phyloP scores from a whole-genome alignment of 2,113 vertebrate genomes.

The Corythoichthys intestinalis region DNA sequence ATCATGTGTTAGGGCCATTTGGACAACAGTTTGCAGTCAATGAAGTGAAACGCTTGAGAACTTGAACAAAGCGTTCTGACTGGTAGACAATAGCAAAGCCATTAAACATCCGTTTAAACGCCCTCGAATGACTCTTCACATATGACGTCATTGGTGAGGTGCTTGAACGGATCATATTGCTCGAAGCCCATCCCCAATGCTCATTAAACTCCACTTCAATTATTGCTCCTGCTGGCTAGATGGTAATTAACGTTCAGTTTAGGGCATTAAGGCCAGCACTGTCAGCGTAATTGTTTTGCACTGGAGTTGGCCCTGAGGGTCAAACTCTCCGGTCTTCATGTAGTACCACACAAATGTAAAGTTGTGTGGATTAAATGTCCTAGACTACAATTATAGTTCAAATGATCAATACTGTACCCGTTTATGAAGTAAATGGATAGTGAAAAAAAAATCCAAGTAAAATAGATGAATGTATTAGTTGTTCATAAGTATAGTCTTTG shows the following conservation, averaged over 20 bases:
- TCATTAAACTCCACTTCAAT: slow-evolving; percentile 51
- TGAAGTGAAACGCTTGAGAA: background rate
- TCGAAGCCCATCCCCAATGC: slow-evolving; percentile 44
- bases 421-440: no score
- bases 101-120: slow-evolving; percentile 12
- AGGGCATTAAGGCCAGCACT: slow-evolving; percentile 42
- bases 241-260: slow-evolving; percentile 55
- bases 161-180: slow-evolving; percentile 45
- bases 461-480: no score
- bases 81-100: slow-evolving; percentile 19
- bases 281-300: slow-evolving; percentile 58
- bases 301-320: slow-evolving; percentile 32
- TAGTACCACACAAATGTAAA: slow-evolving; percentile 28
- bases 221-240: slow-evolving; percentile 44
- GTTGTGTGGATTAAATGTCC: background rate
- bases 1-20: slow-evolving; percentile 32
- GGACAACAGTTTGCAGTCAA: slow-evolving; percentile 24
- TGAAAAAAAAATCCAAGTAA: no score
- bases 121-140: slow-evolving; percentile 21
- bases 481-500: no score
- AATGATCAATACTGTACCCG: slow-evolving; percentile 6
- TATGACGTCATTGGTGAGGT: slow-evolving; percentile 39
- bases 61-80: slow-evolving; percentile 13
- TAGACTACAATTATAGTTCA: slow-evolving; percentile 11
- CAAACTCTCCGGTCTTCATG: slow-evolving; percentile 26